These are phyloP conservation scores for Kradibia gibbosae DNA, from an alignment of 1,140 invertebrate species.

Conservation along the genomic window DNA sequence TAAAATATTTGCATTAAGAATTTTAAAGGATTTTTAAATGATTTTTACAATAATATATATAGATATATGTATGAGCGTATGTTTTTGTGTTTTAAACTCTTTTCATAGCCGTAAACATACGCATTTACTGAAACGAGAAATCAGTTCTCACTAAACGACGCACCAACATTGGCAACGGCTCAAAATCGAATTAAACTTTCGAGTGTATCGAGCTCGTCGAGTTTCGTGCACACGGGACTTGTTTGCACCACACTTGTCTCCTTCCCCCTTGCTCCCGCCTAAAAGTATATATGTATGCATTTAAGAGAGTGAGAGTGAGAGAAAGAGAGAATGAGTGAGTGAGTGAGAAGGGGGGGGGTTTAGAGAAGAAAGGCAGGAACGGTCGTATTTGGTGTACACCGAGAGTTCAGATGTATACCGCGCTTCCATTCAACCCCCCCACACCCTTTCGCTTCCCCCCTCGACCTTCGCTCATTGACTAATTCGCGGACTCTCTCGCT, in stretches of 20 bases:
- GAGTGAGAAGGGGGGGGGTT: neutral
- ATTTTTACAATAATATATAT: too few species aligned
- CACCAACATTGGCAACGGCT: neutral
- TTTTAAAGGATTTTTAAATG: too few species aligned
- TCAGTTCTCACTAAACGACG: constrained; percentile 21
- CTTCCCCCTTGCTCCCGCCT: too few species aligned
- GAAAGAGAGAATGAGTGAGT: neutral
- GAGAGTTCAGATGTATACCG: constrained; percentile 19
- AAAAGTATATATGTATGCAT: constrained; percentile 21
- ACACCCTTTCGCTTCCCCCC: neutral
- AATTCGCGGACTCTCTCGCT: neutral
- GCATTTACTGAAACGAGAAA: neutral
- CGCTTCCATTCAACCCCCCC: neutral
- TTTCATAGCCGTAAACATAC: neutral
- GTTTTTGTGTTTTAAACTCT: neutral
- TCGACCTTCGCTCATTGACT: neutral
- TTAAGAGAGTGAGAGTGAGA: constrained; percentile 29
- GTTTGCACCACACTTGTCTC: constrained; percentile 25
- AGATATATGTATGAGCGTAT: too few species aligned
- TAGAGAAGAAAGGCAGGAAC: neutral
- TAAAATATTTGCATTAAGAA: too few species aligned
- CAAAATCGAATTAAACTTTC: constrained; percentile 49
- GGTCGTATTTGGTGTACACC: neutral
- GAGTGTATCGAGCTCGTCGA: constrained; percentile 33
- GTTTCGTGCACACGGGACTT: constrained; percentile 23